Base-by-base conservation (phyloP, 2,113 vertebrate genomes). In the Phaethon lepturus region DNA sequence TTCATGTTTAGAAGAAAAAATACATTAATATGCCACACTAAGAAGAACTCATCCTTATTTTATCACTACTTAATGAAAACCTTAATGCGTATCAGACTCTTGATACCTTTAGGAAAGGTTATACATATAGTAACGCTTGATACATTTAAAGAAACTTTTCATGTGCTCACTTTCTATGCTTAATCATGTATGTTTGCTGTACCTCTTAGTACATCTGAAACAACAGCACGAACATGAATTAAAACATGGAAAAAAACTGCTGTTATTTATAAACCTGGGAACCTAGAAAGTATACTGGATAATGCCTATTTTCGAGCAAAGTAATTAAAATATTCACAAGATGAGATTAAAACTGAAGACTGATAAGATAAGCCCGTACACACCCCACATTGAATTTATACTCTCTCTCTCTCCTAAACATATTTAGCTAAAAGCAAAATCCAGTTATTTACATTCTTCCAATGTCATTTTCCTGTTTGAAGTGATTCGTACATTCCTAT, bases 1-100 rank as follows among this genome's bases (percentile, higher is more conserved):
- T 99, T 91, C 7, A 24, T 29, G 95, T 95, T 93, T 60, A 95
- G 82, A 97, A 97, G 56, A 96, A 96, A 90, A 94, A 68, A 69
- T 3, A 56, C 1, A 75, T 96, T 77, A 93, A 47, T 14, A 84
- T 7, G 5, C 6, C 28, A 72, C 0, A 1, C 7, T 74, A 68
- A 82, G 28, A 94, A 72, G 4, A 93, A 52, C 31, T 76, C 58
- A 35, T 26, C 50, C 29, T 45, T 52, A 47, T 67, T 94, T 94
- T 72, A 68, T 24, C 18, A 10, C 17, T 28, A 64, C 9, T 45
- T 83, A 86, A 79, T 33, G 29, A 88, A 86, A 88, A 82, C 3
- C 7, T 29, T 56, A 68, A 60, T 10, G 44, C 5, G 28, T 33
- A 50, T 50, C 38, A 77, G 31, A 9, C 18, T 69, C 50, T 17